Base-by-base conservation (phyloP, 2,113 vertebrate genomes). In the Triplophysa tibetana region DNA sequence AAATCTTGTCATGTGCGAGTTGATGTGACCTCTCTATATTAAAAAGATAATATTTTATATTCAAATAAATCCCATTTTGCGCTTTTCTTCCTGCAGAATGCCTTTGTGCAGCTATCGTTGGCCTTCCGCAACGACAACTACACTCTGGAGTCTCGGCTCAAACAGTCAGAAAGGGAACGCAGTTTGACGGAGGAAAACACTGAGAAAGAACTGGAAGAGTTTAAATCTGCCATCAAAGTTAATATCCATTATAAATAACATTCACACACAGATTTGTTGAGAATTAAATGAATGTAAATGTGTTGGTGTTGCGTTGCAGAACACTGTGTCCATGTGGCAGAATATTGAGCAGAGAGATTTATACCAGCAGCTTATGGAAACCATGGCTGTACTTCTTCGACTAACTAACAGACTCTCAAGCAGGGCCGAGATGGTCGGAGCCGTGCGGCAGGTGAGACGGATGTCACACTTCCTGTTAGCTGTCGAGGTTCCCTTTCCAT, bases 61-160 rank as follows among this genome's bases (percentile, higher is more conserved):
- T 29, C 6, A 38, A 24, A 41, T 21, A 1, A 41, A 29, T 70
- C 3, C 45, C 11, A 1, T 17, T 2, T 17, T 16, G 2, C 23
- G 13, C 50, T 0, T 58, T 88, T 86, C 87, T 90, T 79, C 89
- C 83, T 72, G 86, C 93, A 99, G 98, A 99, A 97, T 74, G 96
- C 98, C 17, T 99, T 99, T 86, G 91, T 99, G 79, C 98, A 98
- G 87, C 95, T 99, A 83, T 98, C 98, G 72, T 92, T 99, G 91
- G 98, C 98, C n/a, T 99, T 95, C 92, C 96, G 96, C 87, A 99
- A 99, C 80, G 98, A 99, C 91, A 98, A 95, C 88, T 98, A 99
- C 84, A 99, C 97, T 8, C 91, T 99, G 89, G 97, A 98, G 88
- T 94, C 95, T 23, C 93, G 98, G 85, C 94, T 99, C 87, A 95